Percentiles rank a stretch among this genome's conserved stretches.
Evolutionary conservation across 2,888 invertebrate species (phyloP).

Genomic region (Gandaritis pyraliata): DNA sequence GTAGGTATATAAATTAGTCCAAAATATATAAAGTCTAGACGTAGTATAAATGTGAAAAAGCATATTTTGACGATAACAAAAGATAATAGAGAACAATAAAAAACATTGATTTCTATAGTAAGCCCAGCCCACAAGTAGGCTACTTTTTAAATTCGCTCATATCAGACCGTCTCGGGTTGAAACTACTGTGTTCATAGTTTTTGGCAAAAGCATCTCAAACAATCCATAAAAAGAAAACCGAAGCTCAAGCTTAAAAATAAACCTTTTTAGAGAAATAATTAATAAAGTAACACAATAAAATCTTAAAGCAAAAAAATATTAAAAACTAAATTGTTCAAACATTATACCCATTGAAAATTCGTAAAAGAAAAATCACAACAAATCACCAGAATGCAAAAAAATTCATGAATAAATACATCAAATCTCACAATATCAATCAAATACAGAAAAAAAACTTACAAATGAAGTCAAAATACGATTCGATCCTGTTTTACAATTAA

Average conservation of each 20-base stretch:
- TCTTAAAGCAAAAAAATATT: neutral
- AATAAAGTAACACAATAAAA: conserved; percentile 12
- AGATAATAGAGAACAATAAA: conserved; percentile 19
- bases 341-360: conserved; percentile 32
- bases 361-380: conserved; percentile 41
- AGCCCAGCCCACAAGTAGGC: conserved; percentile 12
- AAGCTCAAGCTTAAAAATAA: conserved; percentile 19
- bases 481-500: conserved; percentile 37
- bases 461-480: conserved; percentile 53
- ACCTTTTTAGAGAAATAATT: conserved; percentile 7
- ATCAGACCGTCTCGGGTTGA: conserved; percentile 14
- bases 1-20: conserved; percentile 5
- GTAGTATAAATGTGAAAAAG: conserved; percentile 31
- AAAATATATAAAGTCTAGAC: conserved; percentile 15
- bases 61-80: conserved; percentile 25
- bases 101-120: conserved; percentile 10
- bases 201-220: conserved; percentile 37
- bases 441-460: conserved; percentile 47
- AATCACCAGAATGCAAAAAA: conserved; percentile 31
- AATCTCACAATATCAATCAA: conserved; percentile 40
- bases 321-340: conserved; percentile 9
- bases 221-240: conserved; percentile 24
- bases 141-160: conserved; percentile 35
- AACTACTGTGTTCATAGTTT: conserved; percentile 27
- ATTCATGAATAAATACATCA: conserved; percentile 33